These are phyloP conservation scores for Amniataba percoides DNA, from an alignment of 2,797 vertebrate genomes.

Conservation along the genomic window DNA sequence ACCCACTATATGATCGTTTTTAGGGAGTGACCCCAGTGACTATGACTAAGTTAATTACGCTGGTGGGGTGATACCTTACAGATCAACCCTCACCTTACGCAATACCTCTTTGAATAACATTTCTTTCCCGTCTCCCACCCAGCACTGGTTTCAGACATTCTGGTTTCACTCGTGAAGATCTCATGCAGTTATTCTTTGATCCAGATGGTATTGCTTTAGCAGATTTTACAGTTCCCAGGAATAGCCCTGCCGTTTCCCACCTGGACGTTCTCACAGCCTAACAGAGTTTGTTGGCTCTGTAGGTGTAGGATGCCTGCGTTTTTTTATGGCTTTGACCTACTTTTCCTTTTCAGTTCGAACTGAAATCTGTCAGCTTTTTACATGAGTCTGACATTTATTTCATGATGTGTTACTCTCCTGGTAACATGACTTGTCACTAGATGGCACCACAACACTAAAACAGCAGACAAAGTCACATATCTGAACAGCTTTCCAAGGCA, in stretches of 20 bases:
- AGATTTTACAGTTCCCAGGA: slow-evolving; percentile 13
- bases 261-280: slow-evolving; percentile 23
- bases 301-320: slow-evolving; percentile 5
- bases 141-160: slow-evolving; percentile 37
- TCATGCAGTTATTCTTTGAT: background rate
- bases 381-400: slow-evolving; percentile 22
- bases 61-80: slow-evolving; percentile 28
- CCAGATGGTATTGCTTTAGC: slow-evolving; percentile 22
- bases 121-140: slow-evolving; percentile 6
- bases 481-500: background rate
- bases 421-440: slow-evolving; percentile 53
- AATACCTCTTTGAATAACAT: slow-evolving; percentile 26
- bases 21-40: slow-evolving; percentile 42
- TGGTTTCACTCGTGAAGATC: slow-evolving; percentile 47
- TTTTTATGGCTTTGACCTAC: slow-evolving; percentile 26
- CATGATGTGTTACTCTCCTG: background rate
- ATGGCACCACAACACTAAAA: slow-evolving; percentile 61
- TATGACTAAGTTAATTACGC: slow-evolving; percentile 48
- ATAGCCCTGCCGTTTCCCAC: slow-evolving; percentile 11
- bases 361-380: slow-evolving; percentile 1
- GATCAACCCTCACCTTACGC: slow-evolving; percentile 36
- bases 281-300: background rate
- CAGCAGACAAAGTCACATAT: background rate
- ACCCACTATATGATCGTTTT: slow-evolving; percentile 6
- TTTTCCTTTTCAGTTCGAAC: slow-evolving; percentile 27